These are phyloP conservation scores for Mohoua ochrocephala DNA, from an alignment of 2,113 vertebrate genomes.

Conservation along the genomic window DNA sequence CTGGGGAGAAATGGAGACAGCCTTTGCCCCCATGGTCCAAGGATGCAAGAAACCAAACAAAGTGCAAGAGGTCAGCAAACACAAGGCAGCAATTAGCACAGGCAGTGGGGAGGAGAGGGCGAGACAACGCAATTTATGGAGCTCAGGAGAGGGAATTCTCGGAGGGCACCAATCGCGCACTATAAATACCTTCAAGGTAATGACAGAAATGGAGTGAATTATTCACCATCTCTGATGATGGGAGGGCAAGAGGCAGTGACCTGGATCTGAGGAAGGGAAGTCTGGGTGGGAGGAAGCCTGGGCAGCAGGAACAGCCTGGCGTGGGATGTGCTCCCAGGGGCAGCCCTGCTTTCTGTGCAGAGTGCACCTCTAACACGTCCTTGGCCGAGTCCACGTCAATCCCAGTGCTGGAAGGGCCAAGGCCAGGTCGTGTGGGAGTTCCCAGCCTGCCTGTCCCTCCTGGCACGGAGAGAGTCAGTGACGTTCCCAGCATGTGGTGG, in stretches of 20 bases:
- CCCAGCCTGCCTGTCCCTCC: background rate
- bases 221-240: constrained; percentile 60
- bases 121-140: background rate
- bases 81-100: background rate
- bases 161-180: background rate
- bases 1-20: background rate
- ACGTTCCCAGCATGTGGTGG: background rate
- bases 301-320: background rate
- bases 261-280: constrained; percentile 65
- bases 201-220: constrained; percentile 71
- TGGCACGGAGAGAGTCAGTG: accelerated
- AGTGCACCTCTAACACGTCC: accelerated
- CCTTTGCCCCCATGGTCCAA: background rate
- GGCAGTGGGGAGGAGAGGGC: background rate
- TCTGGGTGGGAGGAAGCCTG: background rate
- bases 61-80: constrained; percentile 12
- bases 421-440: background rate
- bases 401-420: background rate
- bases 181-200: constrained; percentile 74
- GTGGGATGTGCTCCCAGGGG: background rate
- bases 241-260: constrained; percentile 69
- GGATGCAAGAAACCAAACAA: background rate
- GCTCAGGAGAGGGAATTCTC: background rate
- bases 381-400: accelerated
- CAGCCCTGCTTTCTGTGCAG: background rate